A percentile compares a stretch with the other conserved stretches of the same genome.
Evolutionary conservation across 2,113 vertebrate genomes (phyloP).

Genomic region (Ameiurus melas): DNA sequence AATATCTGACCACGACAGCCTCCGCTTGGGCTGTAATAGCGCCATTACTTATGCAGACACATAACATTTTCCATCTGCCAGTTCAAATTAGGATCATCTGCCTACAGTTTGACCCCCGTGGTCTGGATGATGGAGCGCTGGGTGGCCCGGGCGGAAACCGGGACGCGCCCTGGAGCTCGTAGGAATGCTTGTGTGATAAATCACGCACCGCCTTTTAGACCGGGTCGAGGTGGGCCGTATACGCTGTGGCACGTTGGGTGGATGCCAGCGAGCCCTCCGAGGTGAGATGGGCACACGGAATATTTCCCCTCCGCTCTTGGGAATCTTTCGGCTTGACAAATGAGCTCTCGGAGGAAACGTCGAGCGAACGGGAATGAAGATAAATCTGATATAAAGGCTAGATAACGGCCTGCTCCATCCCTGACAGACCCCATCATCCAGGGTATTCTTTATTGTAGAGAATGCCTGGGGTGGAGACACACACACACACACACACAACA

Average conservation of each 20-base stretch:
- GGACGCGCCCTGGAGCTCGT: constrained; percentile 27
- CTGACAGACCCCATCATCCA: constrained; percentile 70
- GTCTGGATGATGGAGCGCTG: constrained; percentile 42
- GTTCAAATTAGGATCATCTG: constrained; percentile 38
- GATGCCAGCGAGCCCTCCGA: constrained; percentile 61
- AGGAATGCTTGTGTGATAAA: constrained; percentile 61
- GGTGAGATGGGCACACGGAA: constrained; percentile 64
- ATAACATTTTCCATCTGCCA: constrained; percentile 38
- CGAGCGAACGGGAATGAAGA: constrained; percentile 70
- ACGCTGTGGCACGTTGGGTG: constrained; percentile 68
- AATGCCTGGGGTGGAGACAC: constrained; percentile 43
- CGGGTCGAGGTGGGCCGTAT: constrained; percentile 60
- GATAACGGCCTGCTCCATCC: constrained; percentile 70
- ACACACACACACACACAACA: constrained; percentile 52
- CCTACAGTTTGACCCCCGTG: constrained; percentile 32
- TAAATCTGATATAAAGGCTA: constrained; percentile 74
- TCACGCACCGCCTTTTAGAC: constrained; percentile 58
- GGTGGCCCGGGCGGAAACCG: constrained; percentile 41
- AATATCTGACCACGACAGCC: constrained; percentile 34
- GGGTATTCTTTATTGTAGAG: constrained; percentile 70
- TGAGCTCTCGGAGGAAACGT: constrained; percentile 70
- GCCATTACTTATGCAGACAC: constrained; percentile 45
- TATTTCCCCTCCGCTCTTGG: constrained; percentile 59
- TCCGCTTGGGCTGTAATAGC: constrained; percentile 35
- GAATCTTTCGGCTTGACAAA: constrained; percentile 75